Base-by-base conservation (phyloP, 1,140 invertebrate species). In the Geopemphigus sp. region DNA sequence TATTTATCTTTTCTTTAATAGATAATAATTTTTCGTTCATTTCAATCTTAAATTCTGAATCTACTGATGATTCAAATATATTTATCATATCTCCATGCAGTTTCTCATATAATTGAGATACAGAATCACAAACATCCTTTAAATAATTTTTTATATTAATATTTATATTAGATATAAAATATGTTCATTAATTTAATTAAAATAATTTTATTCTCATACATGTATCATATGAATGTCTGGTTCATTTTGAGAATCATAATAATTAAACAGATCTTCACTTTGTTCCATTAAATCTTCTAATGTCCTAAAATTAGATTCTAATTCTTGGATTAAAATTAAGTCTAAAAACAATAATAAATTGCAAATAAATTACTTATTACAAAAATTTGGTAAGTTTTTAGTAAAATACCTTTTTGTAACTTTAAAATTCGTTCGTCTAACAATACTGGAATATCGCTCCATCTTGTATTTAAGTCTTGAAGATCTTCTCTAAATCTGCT, bases 401-500 rank as follows among this genome's bases (percentile, higher is more conserved):
- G 15, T 11, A 12, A 73, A 32, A 63, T 81, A 81, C 76, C 70
- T 50, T 74, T 68, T 66, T 81, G 53, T 66, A 82, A 78, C 8
- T 81, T 81, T 15, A 61, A 54, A 54, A 78, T 59, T 22, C 82
- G 50, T 76, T 82, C 81, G 73, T 73, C 47, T 29, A 82, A 57
- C 4, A 80, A 17, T 17, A 70, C 45, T 11, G 78, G 57, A 64
- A 82, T 80, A 56, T 81, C 81, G 24, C 57, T 80, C 81, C 81
- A 81, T 54, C 81, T 74, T 15, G 61, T 81, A 61, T 81, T 81
- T 39, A 82, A 53, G n/a, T 82, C 81, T 61, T 61, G 80, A 32
- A 82, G 68, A 6, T 82, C 76, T 53, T 56, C 80, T 47, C 80
- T 81, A 29, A 82, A 57, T 17, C 81, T 68, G 83, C 61, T 57